Percentiles rank a stretch among this genome's conserved stretches.
Conservation (phyloP, 2,113 vertebrate species). For the Gavia stellata region DNA sequence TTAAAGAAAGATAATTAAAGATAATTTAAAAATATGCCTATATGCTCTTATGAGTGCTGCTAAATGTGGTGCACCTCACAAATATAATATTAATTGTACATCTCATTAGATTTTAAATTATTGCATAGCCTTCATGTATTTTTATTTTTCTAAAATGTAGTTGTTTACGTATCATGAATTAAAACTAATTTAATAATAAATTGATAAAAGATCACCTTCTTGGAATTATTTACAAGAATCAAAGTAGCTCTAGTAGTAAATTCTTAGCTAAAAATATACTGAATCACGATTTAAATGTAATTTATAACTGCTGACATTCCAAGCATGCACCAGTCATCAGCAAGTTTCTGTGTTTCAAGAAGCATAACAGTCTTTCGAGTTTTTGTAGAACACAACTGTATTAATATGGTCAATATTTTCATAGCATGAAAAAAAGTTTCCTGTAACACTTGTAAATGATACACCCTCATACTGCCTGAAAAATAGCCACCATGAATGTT, state of each 20-base stretch:
- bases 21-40: slow-evolving; percentile 3
- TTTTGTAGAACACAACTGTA: not conserved
- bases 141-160: not conserved
- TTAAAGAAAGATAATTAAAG: slow-evolving; percentile 15
- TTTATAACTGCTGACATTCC: not conserved
- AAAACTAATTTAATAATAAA: not conserved
- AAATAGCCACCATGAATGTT: not conserved
- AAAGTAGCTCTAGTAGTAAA: not conserved
- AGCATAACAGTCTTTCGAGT: not conserved
- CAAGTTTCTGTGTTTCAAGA: not conserved
- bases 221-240: not conserved
- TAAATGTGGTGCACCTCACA: not conserved
- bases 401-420: not conserved
- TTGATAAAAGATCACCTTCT: not conserved
- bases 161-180: not conserved
- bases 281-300: not conserved
- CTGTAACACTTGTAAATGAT: not conserved
- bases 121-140: not conserved
- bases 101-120: not conserved
- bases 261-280: not conserved
- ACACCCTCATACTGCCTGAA: not conserved
- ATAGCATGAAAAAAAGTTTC: not conserved
- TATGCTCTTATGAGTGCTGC: not conserved
- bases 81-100: not conserved
- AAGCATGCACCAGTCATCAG: not conserved